Conservation (phyloP, 23 tunicate genomes). For the Trididemnum clinides region DNA sequence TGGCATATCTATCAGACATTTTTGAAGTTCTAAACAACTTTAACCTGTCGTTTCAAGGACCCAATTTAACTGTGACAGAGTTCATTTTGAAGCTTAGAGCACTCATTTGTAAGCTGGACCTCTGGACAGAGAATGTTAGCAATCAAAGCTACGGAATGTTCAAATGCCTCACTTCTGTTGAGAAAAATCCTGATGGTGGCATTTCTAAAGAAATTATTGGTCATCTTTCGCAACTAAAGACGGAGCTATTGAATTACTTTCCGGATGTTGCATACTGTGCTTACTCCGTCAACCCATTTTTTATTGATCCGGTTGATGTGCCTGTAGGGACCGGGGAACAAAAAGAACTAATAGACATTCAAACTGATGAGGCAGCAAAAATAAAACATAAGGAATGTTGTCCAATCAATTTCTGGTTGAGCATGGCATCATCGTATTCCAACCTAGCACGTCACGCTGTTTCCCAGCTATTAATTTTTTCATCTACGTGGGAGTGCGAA, state of each 20-base stretch:
- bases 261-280: conserved; percentile 58
- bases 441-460: conserved; percentile 57
- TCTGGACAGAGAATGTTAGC: conserved; percentile 51
- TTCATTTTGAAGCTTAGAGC: conserved; percentile 39
- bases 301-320: conserved; percentile 45
- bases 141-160: conserved; percentile 75
- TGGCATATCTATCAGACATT: conserved; percentile 73
- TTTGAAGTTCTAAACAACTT: conserved; percentile 54
- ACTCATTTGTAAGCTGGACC: conserved; percentile 64
- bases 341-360: conserved; percentile 60
- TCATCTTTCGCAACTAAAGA: conserved; percentile 47
- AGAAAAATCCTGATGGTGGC: conserved; percentile 47
- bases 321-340: conserved; percentile 65
- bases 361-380: conserved; percentile 68
- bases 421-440: conserved; percentile 47
- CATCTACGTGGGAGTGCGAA: conserved; percentile 68
- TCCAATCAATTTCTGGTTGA: conserved; percentile 76
- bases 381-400: conserved; percentile 52
- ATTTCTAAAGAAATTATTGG: conserved; percentile 47
- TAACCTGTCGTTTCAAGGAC: conserved; percentile 65
- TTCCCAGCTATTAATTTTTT: conserved; percentile 55
- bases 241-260: conserved; percentile 58
- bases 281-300: conserved; percentile 51
- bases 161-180: conserved; percentile 35
- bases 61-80: conserved; percentile 52